phyloP scores from a whole-genome alignment of 2,797 vertebrate genomes.

The Sandelia bainsii region DNA sequence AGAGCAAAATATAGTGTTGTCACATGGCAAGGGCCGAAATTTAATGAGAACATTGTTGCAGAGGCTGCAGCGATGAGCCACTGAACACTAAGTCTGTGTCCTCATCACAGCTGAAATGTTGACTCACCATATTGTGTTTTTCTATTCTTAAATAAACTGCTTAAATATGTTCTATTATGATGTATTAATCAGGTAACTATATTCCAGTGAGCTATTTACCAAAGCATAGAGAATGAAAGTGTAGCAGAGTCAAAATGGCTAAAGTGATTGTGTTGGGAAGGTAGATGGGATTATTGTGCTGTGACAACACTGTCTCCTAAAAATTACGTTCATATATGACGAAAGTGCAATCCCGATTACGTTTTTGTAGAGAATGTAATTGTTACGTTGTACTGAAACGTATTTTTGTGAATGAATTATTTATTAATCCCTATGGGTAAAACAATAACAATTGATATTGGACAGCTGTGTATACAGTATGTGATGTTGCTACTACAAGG shows the following conservation, averaged over 20 bases:
- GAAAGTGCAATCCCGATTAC: too few species aligned
- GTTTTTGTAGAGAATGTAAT: too few species aligned
- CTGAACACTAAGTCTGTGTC: conserved; percentile 4
- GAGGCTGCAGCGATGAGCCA: conserved; percentile 9
- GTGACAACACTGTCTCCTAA: background rate
- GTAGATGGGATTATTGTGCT: conserved; percentile 1
- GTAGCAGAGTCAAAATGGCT: background rate
- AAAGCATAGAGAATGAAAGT: conserved; percentile 15
- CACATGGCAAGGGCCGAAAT: conserved; percentile 44
- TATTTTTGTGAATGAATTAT: too few species aligned
- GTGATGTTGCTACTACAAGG: too few species aligned
- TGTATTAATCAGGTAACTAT: conserved; percentile 1
- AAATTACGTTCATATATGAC: too few species aligned
- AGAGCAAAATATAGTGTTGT: conserved; percentile 46
- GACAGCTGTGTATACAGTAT: too few species aligned
- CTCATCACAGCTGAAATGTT: conserved; percentile 20
- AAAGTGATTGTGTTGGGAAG: background rate
- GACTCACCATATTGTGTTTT: conserved; percentile 16
- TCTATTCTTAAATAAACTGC: background rate
- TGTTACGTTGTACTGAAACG: too few species aligned
- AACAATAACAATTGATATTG: too few species aligned
- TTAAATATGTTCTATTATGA: conserved; percentile 14
- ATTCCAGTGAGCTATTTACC: background rate
- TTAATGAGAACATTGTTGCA: conserved; percentile 54
- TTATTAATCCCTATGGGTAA: too few species aligned